Evolutionary conservation across 2,113 vertebrate species (phyloP), one percentile per base, ranked within the genome.

Genomic region (Emydocephalus ijimae): DNA sequence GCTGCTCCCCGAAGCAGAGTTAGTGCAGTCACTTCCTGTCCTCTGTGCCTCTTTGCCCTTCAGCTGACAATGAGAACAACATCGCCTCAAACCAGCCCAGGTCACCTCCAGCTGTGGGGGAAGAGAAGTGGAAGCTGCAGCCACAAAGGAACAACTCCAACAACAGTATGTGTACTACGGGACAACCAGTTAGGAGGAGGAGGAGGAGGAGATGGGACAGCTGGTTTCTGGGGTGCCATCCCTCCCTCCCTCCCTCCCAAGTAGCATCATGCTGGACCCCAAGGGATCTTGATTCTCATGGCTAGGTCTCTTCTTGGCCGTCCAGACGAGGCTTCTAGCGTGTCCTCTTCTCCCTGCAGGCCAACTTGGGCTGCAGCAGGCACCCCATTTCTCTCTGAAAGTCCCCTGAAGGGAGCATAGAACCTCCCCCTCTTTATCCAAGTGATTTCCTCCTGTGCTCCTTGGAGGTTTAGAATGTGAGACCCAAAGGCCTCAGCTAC

Each of bases 61-160:
- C 96, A 99, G 99, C 99, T 56, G 99, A 99, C 97, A 99, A 98
- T 23, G 99, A 99, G 96, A 99, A 99, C 97, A 99, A 98, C 96
- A 97, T 98, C 74, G 97, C 98, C 96, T 98, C 98, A 93, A 99
- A 98, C 96, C 98, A 99, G 95, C 97, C 98, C 91, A 98, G 99
- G 93, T 97, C 98, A 11, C 96, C 97, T 54, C 95, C 97, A 12
- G 90, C 98, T 43, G 96, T 98, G 43, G 98, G 98, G 89, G 99
- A 99, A 95, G 98, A 98, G 92, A 98, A 98, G 93, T 99, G 99
- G 99, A 99, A 99, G 96, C 98, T 97, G 15, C 98, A 98, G 88
- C 97, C 97, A 91, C 98, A 98, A 97, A 99, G 99, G 96, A 99
- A 99, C 96, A 99, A 98, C 3, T 88, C 98, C 87, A 97, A 99